Base-by-base conservation (phyloP, 2,888 invertebrate species). In the Panopea generosa region DNA sequence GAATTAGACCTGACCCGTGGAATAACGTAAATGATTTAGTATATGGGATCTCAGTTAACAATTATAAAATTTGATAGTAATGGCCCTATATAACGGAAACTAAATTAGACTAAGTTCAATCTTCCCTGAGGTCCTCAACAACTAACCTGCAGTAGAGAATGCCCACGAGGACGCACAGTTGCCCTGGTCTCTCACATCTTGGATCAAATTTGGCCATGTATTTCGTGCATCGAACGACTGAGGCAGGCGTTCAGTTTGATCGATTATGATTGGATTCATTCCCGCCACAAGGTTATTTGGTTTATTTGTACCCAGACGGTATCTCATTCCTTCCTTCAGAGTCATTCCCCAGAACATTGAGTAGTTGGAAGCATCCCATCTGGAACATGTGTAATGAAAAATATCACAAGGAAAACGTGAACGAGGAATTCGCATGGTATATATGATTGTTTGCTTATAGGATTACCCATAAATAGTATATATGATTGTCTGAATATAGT, bases 141-240 rank as follows among this genome's bases (percentile, higher is more conserved):
- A 33, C 33, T 33, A 3, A 92, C 93, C 92, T 60, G 96, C 95
- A 0, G 98, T 96, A 0, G 97, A 96, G 27, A 98, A 94, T 0
- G 97, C 98, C 98, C 98, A 99, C 1, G 98, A 98, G 0, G 98
- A 95, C 0, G 96, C 98, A 90, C 98, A 96, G 94, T 95, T 94
- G 22, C 95, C 95, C 89, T 94, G 94, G 83, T 95, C 94, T 43
- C 91, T 86, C n/a, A 94, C 91, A 0, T 94, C 95, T 0, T 96
- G 95, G 60, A 98, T 95, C 85, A 94, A 94, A 1, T 94, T 93
- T 0, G 95, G 95, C 98, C 98, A 98, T 60, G 94, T 94, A 0
- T 93, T 91, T 16, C 96, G 93, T 0, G 97, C 94, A 91, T 98
- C 97, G 91, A 98, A 99, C 49, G 94, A 89, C 16, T 90, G 90